Conservation (phyloP, 2,888 invertebrate species). For the Drosophila bunnanda region DNA sequence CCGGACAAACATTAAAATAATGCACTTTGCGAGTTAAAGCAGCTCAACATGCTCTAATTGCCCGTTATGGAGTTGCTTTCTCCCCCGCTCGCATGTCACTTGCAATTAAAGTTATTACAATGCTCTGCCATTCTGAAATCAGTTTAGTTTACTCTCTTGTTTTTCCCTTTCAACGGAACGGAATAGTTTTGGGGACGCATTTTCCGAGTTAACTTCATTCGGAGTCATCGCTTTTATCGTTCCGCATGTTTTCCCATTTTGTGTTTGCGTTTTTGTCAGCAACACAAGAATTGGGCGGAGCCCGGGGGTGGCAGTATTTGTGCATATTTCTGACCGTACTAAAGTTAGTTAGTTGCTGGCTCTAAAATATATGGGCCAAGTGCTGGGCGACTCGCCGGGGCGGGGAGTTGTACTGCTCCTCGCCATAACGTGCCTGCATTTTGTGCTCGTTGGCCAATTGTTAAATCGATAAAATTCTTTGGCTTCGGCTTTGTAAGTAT, state of each 20-base stretch:
- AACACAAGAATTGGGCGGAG: conserved; percentile 28
- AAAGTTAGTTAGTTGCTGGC: conserved; percentile 11
- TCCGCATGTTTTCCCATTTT: conserved; percentile 32
- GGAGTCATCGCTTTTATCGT: conserved; percentile 9
- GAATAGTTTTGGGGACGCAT: conserved; percentile 30
- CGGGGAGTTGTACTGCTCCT: conserved; percentile 1
- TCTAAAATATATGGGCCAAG: conserved; percentile 51
- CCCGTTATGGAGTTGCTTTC: conserved; percentile 4
- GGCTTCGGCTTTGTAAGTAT: conserved; percentile 13
- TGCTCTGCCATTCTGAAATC: conserved; percentile 28
- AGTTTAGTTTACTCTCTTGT: conserved; percentile 18
- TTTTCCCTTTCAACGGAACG: conserved; percentile 12
- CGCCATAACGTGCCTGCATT: conserved; percentile 47
- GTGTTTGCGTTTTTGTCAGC: conserved; percentile 16
- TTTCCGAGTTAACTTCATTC: conserved; percentile 31
- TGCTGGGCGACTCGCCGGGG: conserved; percentile 8
- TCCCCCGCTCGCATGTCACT: conserved; percentile 22
- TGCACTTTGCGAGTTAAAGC: conserved; percentile 30
- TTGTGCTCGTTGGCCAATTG: conserved; percentile 56
- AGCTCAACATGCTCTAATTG: conserved; percentile 35
- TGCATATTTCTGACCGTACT: conserved; percentile 27
- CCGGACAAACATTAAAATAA: conserved; percentile 29
- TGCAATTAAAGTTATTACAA: conserved; percentile 35
- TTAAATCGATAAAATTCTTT: conserved; percentile 63
- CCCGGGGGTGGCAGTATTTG: conserved; percentile 8